Conservation (phyloP, 2,113 vertebrate species). For the Cochlearius cochlearius region DNA sequence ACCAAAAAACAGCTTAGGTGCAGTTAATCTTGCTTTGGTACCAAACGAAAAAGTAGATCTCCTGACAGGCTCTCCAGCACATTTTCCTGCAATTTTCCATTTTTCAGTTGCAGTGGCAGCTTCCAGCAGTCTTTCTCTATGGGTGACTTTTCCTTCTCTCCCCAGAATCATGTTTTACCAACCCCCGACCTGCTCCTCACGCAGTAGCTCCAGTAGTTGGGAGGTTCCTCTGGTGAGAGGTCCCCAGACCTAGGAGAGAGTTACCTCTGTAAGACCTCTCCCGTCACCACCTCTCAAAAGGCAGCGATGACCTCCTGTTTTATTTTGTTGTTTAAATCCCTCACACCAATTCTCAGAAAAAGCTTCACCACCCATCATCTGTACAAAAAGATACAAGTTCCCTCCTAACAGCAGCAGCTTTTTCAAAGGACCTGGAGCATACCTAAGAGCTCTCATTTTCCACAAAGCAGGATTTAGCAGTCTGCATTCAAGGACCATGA, state of each 20-base stretch:
- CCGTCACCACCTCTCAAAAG: neutral
- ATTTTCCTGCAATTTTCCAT: neutral
- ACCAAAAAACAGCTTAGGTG: neutral
- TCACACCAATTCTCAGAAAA: neutral
- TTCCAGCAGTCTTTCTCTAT: neutral
- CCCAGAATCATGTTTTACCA: neutral
- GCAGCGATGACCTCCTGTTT: neutral
- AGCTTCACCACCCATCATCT: fast-evolving
- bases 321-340: neutral
- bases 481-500: neutral
- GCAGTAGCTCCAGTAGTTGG: neutral
- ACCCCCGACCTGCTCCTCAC: neutral
- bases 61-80: neutral
- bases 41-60: neutral
- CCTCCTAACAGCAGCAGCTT: neutral
- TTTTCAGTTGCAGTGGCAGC: neutral
- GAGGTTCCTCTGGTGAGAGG: neutral
- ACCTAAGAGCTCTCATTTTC: neutral
- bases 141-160: neutral
- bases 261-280: neutral
- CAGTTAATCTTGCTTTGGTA: neutral
- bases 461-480: neutral
- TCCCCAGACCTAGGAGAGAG: neutral
- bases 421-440: neutral
- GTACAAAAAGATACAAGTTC: neutral